Evolutionary conservation across 2,797 vertebrate species (phyloP), one percentile per base, ranked within the genome.

Genomic region (Coccyzus lansbergi): DNA sequence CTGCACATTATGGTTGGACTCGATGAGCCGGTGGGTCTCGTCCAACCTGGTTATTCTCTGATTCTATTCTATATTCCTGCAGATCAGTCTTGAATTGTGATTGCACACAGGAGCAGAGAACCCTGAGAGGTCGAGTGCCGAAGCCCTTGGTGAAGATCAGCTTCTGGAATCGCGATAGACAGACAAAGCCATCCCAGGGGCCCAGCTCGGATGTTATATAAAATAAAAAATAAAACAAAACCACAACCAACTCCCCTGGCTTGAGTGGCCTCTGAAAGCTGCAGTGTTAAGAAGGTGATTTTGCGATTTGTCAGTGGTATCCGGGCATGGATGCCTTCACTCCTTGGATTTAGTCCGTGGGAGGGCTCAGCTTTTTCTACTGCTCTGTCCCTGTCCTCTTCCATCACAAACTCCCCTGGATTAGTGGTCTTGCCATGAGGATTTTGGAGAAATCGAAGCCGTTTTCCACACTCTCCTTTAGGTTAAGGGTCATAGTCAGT

Each of bases 221-320:
- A 33, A 24, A 33, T 12, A 2, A 46, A 62, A 55, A n/a, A n/a
- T n/a, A n/a, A 36, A 58, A 1, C 52, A 5, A 33, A 44, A 17
- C 42, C 42, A 44, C 15, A 44, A 16, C 12, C 48, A 59, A n/a
- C 9, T 5, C 51, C 51, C 15, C 75, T 51, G 64, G 7, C 10
- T 81, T 36, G 11, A 80, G 36, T 15, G 28, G 49, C 22, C 28
- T 74, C 24, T n/a, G 22, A 34, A 72, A 79, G 15, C 4, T 0
- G 2, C 2, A 38, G 3, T 0, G 4, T 7, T 16, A 17, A 12
- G 3, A 6, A 42, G 15, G 46, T 9, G 31, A 20, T 60, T 77
- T 29, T 13, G 14, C 22, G 21, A 9, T 48, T 60, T 60, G 56
- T 33, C 42, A 6, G 6, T 8, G 3, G 29, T 20, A 5, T 29